Conservation (phyloP, 2,797 vertebrate genomes). For the Sebastes diaconus region DNA sequence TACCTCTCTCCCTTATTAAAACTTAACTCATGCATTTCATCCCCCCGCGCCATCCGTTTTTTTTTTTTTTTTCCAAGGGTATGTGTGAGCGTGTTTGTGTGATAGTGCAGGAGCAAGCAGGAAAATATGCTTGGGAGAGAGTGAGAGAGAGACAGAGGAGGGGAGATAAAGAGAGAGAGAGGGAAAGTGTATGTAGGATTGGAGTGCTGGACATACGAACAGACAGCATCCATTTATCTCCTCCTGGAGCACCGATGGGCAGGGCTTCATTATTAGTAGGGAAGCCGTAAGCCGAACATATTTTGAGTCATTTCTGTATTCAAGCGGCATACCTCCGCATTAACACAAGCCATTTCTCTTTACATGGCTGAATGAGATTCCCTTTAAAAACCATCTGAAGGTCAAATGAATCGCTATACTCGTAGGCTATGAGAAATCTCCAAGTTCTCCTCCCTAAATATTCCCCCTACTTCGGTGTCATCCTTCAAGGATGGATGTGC, state of each 20-base stretch:
- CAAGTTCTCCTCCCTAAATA: slow-evolving; percentile 45
- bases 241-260: slow-evolving; percentile 57
- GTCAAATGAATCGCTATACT: slow-evolving; percentile 72
- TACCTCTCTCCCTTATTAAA: slow-evolving; percentile 84
- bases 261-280: slow-evolving; percentile 71
- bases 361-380: slow-evolving; percentile 77
- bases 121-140: slow-evolving; percentile 57
- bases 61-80: slow-evolving; percentile 43
- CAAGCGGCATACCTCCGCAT: slow-evolving; percentile 62
- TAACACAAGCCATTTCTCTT: slow-evolving; percentile 79
- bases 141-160: neutral
- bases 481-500: slow-evolving; percentile 43
- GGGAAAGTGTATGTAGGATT: slow-evolving; percentile 48
- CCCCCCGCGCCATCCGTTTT: neutral
- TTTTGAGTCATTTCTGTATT: slow-evolving; percentile 69
- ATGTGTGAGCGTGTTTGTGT: slow-evolving; percentile 59
- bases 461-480: slow-evolving; percentile 40
- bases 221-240: slow-evolving; percentile 79
- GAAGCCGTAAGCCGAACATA: slow-evolving; percentile 59
- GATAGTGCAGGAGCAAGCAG: slow-evolving; percentile 60
- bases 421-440: slow-evolving; percentile 44
- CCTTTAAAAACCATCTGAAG: slow-evolving; percentile 70
- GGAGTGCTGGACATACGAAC: slow-evolving; percentile 67
- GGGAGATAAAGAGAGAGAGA: neutral
- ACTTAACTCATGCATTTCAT: slow-evolving; percentile 84